phyloP scores from a whole-genome alignment of 1,140 invertebrate genomes.

The Macrobrachium nipponense region DNA sequence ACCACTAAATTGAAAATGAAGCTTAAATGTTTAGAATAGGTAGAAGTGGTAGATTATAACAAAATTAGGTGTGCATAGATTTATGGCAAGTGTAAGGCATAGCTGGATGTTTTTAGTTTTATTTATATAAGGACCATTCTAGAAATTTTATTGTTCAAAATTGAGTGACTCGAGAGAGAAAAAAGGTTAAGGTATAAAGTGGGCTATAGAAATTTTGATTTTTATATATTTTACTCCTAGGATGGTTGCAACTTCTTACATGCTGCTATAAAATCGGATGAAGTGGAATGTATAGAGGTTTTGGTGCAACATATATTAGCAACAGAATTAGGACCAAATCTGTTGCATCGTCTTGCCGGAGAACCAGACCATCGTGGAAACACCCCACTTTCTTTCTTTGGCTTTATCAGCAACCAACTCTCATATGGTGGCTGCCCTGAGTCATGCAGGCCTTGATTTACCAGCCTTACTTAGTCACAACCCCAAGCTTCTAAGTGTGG shows the following conservation, averaged over 20 bases:
- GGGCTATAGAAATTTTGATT: not conserved
- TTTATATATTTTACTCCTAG: conserved; percentile 29
- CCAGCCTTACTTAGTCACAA: conserved; percentile 36
- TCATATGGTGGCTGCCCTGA: conserved; percentile 32
- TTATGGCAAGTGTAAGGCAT: too few species aligned
- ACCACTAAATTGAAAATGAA: too few species aligned
- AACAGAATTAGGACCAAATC: conserved; percentile 28
- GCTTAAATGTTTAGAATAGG: too few species aligned
- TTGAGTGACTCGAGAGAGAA: too few species aligned
- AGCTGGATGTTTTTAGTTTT: too few species aligned
- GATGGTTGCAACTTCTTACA: conserved; percentile 62
- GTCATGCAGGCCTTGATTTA: conserved; percentile 47
- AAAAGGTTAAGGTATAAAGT: too few species aligned
- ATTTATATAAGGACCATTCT: too few species aligned
- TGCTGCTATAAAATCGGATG: conserved; percentile 58
- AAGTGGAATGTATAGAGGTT: conserved; percentile 54
- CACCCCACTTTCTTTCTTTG: conserved; percentile 48
- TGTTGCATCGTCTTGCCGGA: conserved; percentile 52
- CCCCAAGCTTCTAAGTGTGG: conserved; percentile 32
- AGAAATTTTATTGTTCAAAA: too few species aligned
- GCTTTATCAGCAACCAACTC: conserved; percentile 34
- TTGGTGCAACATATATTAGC: conserved; percentile 45
- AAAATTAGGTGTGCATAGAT: too few species aligned
- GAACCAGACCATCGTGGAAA: conserved; percentile 46
- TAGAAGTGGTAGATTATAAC: too few species aligned